phyloP scores from a whole-genome alignment of 2,888 invertebrate genomes.

The Chorisops tibialis region DNA sequence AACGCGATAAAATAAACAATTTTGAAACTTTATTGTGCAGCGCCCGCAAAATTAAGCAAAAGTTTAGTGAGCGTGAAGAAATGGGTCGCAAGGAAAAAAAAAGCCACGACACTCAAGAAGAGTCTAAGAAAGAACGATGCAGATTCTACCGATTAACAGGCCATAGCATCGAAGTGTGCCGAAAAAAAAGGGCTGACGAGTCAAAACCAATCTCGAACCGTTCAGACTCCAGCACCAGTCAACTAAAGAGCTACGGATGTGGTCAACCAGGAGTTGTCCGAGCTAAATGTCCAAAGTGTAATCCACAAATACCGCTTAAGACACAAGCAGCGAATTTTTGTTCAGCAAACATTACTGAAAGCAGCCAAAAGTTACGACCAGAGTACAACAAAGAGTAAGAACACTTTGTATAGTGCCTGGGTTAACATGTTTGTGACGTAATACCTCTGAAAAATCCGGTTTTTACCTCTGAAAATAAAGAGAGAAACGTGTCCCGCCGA shows the following conservation, averaged over 20 bases:
- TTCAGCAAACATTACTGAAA: not conserved
- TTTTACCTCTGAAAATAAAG: too few species aligned
- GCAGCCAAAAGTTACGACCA: too few species aligned
- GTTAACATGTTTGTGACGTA: too few species aligned
- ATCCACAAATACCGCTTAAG: not conserved
- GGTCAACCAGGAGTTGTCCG: conserved; percentile 6
- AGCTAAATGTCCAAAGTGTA: conserved; percentile 18
- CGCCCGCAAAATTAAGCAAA: not conserved
- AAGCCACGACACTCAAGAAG: not conserved
- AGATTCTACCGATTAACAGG: not conserved
- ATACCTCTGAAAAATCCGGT: too few species aligned
- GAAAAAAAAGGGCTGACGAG: not conserved
- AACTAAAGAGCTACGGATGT: conserved; percentile 21
- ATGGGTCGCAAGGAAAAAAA: not conserved
- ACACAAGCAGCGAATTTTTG: not conserved
- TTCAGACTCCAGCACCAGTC: not conserved
- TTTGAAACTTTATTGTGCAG: not conserved
- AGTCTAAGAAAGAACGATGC: not conserved
- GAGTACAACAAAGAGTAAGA: too few species aligned
- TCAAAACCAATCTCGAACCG: not conserved
- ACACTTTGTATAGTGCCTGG: too few species aligned
- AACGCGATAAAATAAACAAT: not conserved
- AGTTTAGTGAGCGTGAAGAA: not conserved
- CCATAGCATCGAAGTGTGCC: not conserved
- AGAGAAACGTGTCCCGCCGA: too few species aligned